Conservation (phyloP, 2,113 vertebrate species). For the Gallinago media region DNA sequence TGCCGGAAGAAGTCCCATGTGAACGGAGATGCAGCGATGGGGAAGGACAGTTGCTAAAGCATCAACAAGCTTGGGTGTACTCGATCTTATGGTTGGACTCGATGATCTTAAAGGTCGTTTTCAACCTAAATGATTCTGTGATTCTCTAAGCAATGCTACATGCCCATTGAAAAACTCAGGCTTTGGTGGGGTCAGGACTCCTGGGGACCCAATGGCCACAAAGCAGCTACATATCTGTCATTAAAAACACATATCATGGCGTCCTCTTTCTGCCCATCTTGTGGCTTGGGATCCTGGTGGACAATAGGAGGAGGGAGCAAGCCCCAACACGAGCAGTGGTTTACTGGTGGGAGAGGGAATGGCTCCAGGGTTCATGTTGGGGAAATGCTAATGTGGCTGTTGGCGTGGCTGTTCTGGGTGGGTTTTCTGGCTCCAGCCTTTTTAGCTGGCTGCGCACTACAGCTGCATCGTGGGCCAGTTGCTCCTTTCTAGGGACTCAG, state of each 20-base stretch:
- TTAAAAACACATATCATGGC: fast-evolving
- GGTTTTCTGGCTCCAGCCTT: not conserved
- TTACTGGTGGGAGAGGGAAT: not conserved
- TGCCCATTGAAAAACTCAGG: not conserved
- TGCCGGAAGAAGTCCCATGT: not conserved
- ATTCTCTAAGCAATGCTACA: not conserved
- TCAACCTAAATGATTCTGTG: not conserved
- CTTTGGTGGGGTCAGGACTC: not conserved
- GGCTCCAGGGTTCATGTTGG: fast-evolving
- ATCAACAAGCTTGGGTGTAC: not conserved
- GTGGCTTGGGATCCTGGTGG: not conserved
- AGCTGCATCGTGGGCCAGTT: not conserved
- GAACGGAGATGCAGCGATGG: not conserved
- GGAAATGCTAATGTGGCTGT: not conserved
- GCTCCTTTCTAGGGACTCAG: not conserved
- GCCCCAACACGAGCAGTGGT: fast-evolving
- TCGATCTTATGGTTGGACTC: not conserved
- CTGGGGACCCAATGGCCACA: not conserved
- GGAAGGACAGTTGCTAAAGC: not conserved
- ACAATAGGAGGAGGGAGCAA: not conserved
- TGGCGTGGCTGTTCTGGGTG: not conserved
- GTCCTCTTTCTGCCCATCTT: not conserved
- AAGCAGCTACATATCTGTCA: not conserved
- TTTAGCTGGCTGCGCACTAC: not conserved
- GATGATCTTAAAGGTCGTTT: not conserved